phyloP scores from a whole-genome alignment of 2,888 invertebrate genomes.

The Eurytoma adleriae region DNA sequence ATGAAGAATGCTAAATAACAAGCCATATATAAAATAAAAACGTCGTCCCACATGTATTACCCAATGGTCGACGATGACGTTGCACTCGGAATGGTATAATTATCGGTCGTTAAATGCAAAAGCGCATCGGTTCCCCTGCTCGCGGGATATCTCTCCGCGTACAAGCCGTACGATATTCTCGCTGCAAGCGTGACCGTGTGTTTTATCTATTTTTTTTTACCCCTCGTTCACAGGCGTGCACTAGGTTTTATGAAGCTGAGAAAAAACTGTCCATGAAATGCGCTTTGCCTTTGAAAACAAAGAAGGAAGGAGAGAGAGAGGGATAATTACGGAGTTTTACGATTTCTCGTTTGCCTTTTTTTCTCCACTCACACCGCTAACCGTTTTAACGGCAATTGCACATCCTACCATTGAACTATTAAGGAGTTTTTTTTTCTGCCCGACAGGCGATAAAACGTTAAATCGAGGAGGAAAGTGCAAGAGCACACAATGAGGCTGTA shows the following conservation, averaged over 20 bases:
- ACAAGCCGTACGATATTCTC: background rate
- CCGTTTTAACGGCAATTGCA: background rate
- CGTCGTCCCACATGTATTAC: too few relatives aligned
- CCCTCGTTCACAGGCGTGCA: constrained; percentile 3
- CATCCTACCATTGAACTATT: too few relatives aligned
- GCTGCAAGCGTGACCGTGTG: constrained; percentile 21
- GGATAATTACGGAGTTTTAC: background rate
- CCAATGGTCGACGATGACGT: too few relatives aligned
- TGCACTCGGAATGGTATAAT: background rate
- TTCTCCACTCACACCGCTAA: background rate
- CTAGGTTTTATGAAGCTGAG: constrained; percentile 22
- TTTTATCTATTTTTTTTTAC: background rate
- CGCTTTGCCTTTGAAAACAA: background rate
- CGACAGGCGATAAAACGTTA: too few relatives aligned
- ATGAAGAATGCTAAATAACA: too few relatives aligned
- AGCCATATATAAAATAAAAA: too few relatives aligned
- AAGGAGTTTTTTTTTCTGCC: too few relatives aligned
- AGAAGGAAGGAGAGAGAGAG: constrained; percentile 6
- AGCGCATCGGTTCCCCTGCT: constrained; percentile 11
- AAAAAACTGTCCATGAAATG: constrained; percentile 39
- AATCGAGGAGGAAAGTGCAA: too few relatives aligned
- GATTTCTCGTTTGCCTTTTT: background rate
- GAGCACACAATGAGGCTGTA: too few relatives aligned
- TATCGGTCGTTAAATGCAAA: constrained; percentile 18
- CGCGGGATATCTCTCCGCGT: background rate